Evolutionary conservation across 2,888 invertebrate species (phyloP).

Genomic region (Trissoscelio sp.): DNA sequence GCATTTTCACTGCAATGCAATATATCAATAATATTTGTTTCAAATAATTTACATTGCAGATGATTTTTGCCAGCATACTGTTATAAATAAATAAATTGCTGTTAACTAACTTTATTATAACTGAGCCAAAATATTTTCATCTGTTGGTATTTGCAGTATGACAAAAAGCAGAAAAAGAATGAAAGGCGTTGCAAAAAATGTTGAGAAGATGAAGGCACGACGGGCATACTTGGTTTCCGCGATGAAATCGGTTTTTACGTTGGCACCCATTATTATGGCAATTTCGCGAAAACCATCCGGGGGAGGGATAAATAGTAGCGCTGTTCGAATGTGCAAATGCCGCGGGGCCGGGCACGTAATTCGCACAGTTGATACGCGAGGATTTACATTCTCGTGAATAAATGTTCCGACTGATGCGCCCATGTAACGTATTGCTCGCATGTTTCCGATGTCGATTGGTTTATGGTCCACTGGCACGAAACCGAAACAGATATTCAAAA

Average conservation of each 20-base stretch:
- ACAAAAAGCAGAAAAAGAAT: slow-evolving; percentile 25
- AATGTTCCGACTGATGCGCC: slow-evolving; percentile 43
- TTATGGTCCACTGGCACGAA: slow-evolving; percentile 54
- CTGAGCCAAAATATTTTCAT: slow-evolving; percentile 24
- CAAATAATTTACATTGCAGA: too few species aligned
- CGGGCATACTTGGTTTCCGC: slow-evolving; percentile 75
- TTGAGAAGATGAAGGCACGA: slow-evolving; percentile 26
- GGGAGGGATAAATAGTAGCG: slow-evolving; percentile 55
- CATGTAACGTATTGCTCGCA: slow-evolving; percentile 20
- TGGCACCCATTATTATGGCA: slow-evolving; percentile 76
- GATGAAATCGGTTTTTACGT: slow-evolving; percentile 75
- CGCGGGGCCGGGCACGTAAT: slow-evolving; percentile 64
- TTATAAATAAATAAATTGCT: too few species aligned
- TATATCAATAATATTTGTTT: too few species aligned
- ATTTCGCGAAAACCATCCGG: slow-evolving; percentile 72
- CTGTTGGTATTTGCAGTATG: slow-evolving; percentile 6
- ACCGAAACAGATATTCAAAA: too few species aligned
- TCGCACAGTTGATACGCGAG: slow-evolving; percentile 53
- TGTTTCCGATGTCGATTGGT: slow-evolving; percentile 30
- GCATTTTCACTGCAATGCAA: too few species aligned
- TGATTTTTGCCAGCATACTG: too few species aligned
- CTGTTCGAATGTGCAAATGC: slow-evolving; percentile 59
- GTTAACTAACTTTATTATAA: too few species aligned
- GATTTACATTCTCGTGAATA: slow-evolving; percentile 55
- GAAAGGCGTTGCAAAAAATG: slow-evolving; percentile 25